Percentiles rank a stretch among this genome's conserved stretches.
Conservation (phyloP, 2,888 invertebrate genomes). For the Drosophila diplacantha region DNA sequence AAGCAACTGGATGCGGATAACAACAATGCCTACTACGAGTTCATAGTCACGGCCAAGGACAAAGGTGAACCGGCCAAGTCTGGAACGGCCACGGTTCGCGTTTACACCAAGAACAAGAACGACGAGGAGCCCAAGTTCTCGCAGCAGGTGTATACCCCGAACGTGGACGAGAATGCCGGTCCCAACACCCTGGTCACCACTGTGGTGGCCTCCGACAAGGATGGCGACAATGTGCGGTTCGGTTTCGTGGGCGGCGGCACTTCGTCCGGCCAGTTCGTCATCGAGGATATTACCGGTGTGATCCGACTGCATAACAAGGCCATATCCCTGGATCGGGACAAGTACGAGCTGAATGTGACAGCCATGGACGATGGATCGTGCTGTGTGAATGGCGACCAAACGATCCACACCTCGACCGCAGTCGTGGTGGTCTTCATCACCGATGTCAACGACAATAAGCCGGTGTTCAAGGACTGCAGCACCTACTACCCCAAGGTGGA, state of each 20-base stretch:
- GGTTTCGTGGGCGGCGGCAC: conserved; percentile 94
- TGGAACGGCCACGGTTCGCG: conserved; percentile 94
- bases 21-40: conserved; percentile 97
- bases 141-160: conserved; percentile 96
- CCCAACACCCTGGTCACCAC: conserved; percentile 97
- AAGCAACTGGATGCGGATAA: conserved; percentile 97
- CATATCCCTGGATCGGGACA: conserved; percentile 92
- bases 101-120: conserved; percentile 98
- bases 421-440: conserved; percentile 97
- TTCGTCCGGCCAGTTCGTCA: conserved; percentile 94
- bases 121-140: conserved; percentile 98
- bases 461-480: conserved; percentile 94
- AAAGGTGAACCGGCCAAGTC: conserved; percentile 95
- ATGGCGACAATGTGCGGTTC: conserved; percentile 96
- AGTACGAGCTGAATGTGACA: conserved; percentile 97
- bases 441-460: conserved; percentile 98
- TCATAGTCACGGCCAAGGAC: conserved; percentile 95
- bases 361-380: conserved; percentile 99
- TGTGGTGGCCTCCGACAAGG: conserved; percentile 97
- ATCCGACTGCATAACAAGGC: conserved; percentile 92
- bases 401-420: conserved; percentile 94
- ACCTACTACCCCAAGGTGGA: conserved; percentile 96
- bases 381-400: conserved; percentile 91
- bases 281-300: conserved; percentile 96
- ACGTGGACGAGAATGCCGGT: conserved; percentile 96